These are phyloP conservation scores for Danio albolineatus DNA, from an alignment of 2,797 vertebrate genomes.

Conservation along the genomic window DNA sequence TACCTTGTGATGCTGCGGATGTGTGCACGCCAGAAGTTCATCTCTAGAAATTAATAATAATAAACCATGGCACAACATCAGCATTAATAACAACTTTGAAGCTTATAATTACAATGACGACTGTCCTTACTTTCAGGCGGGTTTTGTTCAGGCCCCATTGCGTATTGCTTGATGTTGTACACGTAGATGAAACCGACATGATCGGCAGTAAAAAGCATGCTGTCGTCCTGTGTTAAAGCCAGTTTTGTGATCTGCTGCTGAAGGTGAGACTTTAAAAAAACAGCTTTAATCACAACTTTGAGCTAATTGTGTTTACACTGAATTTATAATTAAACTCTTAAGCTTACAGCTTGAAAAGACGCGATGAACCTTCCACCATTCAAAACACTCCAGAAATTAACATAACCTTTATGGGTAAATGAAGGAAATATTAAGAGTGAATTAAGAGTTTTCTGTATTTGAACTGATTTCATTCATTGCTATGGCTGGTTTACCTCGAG, in stretches of 20 bases:
- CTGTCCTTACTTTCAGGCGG: constrained; percentile 58
- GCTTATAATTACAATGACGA: constrained; percentile 9
- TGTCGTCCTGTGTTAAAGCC: constrained; percentile 64
- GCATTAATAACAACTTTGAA: background rate
- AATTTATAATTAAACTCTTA: constrained; percentile 30
- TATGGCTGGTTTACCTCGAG: constrained; percentile 65
- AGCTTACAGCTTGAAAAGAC: constrained; percentile 78
- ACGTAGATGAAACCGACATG: constrained; percentile 68
- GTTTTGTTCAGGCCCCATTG: constrained; percentile 63
- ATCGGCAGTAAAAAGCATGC: constrained; percentile 68
- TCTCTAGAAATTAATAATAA: constrained; percentile 62
- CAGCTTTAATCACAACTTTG: background rate
- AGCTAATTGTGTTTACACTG: background rate
- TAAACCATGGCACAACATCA: background rate
- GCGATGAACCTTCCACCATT: constrained; percentile 68
- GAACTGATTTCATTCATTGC: background rate
- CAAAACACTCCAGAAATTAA: constrained; percentile 79
- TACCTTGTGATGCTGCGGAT: constrained; percentile 71
- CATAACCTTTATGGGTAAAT: constrained; percentile 66
- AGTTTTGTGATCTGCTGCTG: constrained; percentile 74
- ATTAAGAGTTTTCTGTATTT: background rate
- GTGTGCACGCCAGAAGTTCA: constrained; percentile 76
- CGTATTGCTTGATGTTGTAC: constrained; percentile 68
- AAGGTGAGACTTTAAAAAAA: constrained; percentile 68
- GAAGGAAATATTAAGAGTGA: constrained; percentile 44